These are phyloP conservation scores for Cyprinodon diabolis DNA, from an alignment of 2,797 vertebrate genomes.

Conservation along the genomic window DNA sequence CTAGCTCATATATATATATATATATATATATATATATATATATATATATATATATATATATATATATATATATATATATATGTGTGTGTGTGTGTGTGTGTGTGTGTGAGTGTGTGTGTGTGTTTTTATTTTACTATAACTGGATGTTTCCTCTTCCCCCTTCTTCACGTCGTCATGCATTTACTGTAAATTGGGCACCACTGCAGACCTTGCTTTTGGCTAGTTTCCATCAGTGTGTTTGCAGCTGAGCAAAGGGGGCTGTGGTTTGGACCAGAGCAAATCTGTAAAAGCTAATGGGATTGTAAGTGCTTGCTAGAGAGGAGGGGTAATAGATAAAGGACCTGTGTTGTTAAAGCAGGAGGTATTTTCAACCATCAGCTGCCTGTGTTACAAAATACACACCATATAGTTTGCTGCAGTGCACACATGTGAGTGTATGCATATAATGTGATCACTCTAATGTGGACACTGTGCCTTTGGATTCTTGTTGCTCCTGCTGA, in stretches of 20 bases:
- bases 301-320: conserved; percentile 64
- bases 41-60: too few relatives aligned
- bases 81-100: too few relatives aligned
- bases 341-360: conserved; percentile 26
- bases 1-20: too few relatives aligned
- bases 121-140: not conserved
- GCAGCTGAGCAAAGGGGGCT: conserved; percentile 36
- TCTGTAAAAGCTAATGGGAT: conserved; percentile 66
- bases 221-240: conserved; percentile 64
- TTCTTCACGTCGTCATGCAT: conserved; percentile 23
- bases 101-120: too few relatives aligned
- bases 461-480: conserved; percentile 15
- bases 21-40: too few relatives aligned
- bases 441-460: conserved; percentile 11
- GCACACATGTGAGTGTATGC: conserved; percentile 8
- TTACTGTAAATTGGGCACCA: conserved; percentile 28
- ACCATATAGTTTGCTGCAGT: conserved; percentile 12
- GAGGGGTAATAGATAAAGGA: conserved; percentile 63
- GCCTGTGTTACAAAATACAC: conserved; percentile 18
- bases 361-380: conserved; percentile 44
- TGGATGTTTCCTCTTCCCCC: not conserved
- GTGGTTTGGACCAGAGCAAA: conserved; percentile 31
- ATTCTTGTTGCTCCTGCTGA: conserved; percentile 30
- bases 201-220: conserved; percentile 32
- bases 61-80: too few relatives aligned